Percentiles rank a stretch among this genome's conserved stretches.
These are phyloP conservation scores for Lypha dubia DNA, from an alignment of 2,888 invertebrate species.

Conservation along the genomic window DNA sequence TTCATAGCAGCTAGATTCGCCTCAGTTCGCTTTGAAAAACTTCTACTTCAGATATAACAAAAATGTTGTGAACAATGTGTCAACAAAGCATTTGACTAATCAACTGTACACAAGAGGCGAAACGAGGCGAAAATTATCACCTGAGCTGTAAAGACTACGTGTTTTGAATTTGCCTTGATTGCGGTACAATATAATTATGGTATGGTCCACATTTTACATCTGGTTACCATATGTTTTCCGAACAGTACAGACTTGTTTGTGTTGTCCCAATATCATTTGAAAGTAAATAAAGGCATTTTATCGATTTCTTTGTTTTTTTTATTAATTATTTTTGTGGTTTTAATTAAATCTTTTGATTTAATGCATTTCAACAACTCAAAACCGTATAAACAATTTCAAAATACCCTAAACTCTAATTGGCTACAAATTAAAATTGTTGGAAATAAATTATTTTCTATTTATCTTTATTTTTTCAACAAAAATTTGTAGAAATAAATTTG, in stretches of 20 bases:
- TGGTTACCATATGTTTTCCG: too few relatives aligned
- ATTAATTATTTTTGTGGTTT: not conserved
- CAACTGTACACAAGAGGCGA: too few relatives aligned
- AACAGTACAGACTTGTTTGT: not conserved
- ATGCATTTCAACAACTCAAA: slow-evolving; percentile 5
- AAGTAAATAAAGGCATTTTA: slow-evolving; percentile 23
- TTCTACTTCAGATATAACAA: too few relatives aligned
- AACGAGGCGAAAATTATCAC: too few relatives aligned
- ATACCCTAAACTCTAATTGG: slow-evolving; percentile 2
- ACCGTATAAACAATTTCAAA: slow-evolving; percentile 25
- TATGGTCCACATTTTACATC: too few relatives aligned
- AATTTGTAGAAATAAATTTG: slow-evolving; percentile 4
- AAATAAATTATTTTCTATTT: slow-evolving; percentile 10
- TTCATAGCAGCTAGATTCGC: too few relatives aligned
- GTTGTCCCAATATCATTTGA: not conserved
- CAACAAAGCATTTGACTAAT: too few relatives aligned
- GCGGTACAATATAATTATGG: too few relatives aligned
- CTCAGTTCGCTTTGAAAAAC: too few relatives aligned
- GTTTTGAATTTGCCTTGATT: too few relatives aligned
- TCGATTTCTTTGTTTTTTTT: not conserved
- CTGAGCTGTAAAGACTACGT: too few relatives aligned
- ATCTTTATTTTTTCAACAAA: slow-evolving; percentile 9
- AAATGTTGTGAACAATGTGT: too few relatives aligned
- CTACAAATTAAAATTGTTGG: not conserved
- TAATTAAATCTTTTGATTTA: slow-evolving; percentile 20